Conservation (phyloP, 2,113 vertebrate genomes). For the Ginglymostoma cirratum region DNA sequence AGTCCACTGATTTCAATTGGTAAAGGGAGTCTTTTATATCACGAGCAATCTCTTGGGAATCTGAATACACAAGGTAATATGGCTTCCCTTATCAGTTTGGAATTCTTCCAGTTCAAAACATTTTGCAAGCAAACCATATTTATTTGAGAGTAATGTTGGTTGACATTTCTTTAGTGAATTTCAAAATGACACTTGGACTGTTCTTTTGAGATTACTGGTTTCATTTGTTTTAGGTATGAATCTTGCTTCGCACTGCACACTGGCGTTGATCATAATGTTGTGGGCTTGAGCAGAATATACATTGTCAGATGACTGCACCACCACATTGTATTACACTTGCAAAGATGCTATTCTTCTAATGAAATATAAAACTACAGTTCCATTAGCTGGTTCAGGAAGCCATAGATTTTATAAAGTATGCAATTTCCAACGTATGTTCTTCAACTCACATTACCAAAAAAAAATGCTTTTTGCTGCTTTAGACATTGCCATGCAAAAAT, state of each 20-base stretch:
- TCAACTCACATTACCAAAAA: background rate
- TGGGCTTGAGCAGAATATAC: background rate
- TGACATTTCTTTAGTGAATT: background rate
- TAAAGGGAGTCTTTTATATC: background rate
- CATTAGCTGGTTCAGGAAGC: background rate
- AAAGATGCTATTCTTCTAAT: background rate
- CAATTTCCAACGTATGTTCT: background rate
- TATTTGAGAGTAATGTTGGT: background rate
- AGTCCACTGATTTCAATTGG: background rate
- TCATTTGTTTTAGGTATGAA: background rate
- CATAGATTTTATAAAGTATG: background rate
- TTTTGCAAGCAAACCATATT: background rate
- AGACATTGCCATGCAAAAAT: background rate
- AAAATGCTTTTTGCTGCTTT: background rate
- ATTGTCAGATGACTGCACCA: background rate
- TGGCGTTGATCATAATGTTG: background rate
- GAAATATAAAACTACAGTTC: background rate
- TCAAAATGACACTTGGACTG: background rate
- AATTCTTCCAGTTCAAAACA: background rate
- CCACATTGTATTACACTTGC: background rate
- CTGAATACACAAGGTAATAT: background rate
- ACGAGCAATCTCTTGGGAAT: background rate
- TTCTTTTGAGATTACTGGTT: background rate
- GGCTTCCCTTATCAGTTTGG: background rate
- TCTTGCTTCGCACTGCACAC: background rate